Percentiles rank a stretch among this genome's conserved stretches.
Evolutionary conservation across 2,797 vertebrate genomes (phyloP).

Genomic region (Myotis vivesi): DNA sequence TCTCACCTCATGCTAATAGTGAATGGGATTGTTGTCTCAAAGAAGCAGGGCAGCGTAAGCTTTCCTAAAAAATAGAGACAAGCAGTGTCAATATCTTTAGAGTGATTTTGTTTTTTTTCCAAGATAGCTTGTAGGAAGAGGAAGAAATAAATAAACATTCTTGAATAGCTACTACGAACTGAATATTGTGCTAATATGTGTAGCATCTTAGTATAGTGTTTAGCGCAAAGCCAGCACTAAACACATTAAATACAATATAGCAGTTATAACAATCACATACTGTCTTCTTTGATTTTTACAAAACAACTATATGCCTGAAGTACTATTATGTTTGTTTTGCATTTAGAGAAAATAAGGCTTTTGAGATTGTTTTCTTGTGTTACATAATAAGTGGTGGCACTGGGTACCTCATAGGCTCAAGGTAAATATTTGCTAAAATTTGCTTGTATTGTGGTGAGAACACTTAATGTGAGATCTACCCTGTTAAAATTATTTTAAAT

Average conservation of each 20-base stretch:
- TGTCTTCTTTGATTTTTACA: not conserved
- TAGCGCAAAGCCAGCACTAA: not conserved
- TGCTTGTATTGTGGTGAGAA: not conserved
- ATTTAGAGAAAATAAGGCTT: not conserved
- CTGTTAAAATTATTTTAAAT: not conserved
- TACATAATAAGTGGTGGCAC: not conserved
- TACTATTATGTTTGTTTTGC: not conserved
- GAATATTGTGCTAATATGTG: not conserved
- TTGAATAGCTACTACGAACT: not conserved
- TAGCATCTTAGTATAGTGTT: not conserved
- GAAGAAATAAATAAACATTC: not conserved
- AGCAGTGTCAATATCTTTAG: not conserved
- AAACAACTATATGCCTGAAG: not conserved
- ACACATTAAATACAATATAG: not conserved
- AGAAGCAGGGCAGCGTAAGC: not conserved
- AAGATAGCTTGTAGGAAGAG: not conserved
- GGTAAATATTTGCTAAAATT: slow-evolving; percentile 13
- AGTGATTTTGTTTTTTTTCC: not conserved
- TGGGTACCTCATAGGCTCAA: not conserved
- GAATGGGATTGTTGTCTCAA: slow-evolving; percentile 53
- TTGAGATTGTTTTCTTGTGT: not conserved
- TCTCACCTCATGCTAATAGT: slow-evolving; percentile 40
- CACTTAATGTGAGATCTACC: not conserved
- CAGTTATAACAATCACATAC: not conserved
- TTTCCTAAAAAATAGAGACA: slow-evolving; percentile 29